Evolutionary conservation across 2,113 vertebrate species (phyloP).

Genomic region (Hirundichthys speculiger): DNA sequence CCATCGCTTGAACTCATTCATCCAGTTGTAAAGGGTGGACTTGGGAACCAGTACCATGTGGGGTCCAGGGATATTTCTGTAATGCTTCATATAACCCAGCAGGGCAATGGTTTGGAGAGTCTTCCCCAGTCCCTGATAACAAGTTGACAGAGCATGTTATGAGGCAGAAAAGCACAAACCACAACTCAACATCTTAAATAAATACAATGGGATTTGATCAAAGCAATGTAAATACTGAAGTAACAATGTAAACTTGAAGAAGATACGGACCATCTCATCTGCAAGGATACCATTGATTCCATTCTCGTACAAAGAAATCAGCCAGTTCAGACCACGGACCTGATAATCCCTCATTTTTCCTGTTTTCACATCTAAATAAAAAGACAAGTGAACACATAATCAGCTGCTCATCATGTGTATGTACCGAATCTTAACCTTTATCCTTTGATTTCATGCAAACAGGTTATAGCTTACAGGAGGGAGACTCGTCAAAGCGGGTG

Average conservation of each 20-base stretch:
- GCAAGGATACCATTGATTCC: slow-evolving; percentile 98
- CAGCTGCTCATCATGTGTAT: neutral
- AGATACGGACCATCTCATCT: slow-evolving; percentile 93
- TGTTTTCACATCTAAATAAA: slow-evolving; percentile 88
- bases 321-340: slow-evolving; percentile 96
- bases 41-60: slow-evolving; percentile 99
- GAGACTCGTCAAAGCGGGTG: slow-evolving; percentile 95
- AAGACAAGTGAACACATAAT: slow-evolving; percentile 17
- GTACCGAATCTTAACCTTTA: neutral
- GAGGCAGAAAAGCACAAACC: neutral
- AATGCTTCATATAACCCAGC: slow-evolving; percentile 99
- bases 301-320: slow-evolving; percentile 98
- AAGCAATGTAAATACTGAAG: neutral
- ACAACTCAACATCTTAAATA: neutral
- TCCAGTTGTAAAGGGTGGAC: slow-evolving; percentile 99
- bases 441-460: neutral
- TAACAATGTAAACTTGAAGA: neutral
- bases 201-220: neutral
- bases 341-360: slow-evolving; percentile 98
- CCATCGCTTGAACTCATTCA: slow-evolving; percentile 99
- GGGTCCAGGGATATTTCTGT: slow-evolving; percentile 97
- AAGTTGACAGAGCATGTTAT: neutral
- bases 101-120: slow-evolving; percentile 98
- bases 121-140: slow-evolving; percentile 92
- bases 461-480: slow-evolving; percentile 87